Evolutionary conservation across 2,888 invertebrate species (phyloP), one percentile per base, ranked within the genome.

Genomic region (Mechanitis messenoides): DNA sequence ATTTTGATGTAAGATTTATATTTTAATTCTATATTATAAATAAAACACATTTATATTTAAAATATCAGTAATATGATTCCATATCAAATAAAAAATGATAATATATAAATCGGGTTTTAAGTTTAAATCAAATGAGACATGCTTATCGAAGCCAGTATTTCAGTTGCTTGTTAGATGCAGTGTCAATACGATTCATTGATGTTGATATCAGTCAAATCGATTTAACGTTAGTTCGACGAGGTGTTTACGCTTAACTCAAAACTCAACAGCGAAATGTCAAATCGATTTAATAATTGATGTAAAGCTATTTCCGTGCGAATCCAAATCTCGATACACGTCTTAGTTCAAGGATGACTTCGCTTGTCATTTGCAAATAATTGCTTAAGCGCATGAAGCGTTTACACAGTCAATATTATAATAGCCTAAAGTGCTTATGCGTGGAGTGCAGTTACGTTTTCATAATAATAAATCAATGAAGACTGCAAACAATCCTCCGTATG

Each of bases 401-500:
- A 77, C 75, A 74, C 72, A 58, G 80, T 76, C 83, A 83, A 84
- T 81, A 81, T 81, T 82, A 81, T 84, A 81, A 79, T 81, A 78
- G 79, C 69, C 74, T 78, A 80, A 76, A 74, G 76, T 79, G 76
- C 77, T 76, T 79, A 79, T 77, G 75, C 78, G 76, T 75, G 73
- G 80, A 83, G 82, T 84, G 81, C 82, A 84, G 81, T 85, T 85
- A 84, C 83, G 68, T 68, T 66, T 79, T 81, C 83, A 84, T 83
- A 82, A 82, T 82, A 80, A 81, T 78, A 76, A 50, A 74, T 74
- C 71, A 75, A 76, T 79, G 72, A 71, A 72, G 77, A 74, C 73
- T 74, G 74, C 74, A 70, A 69, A 71, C 68, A 71, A 71, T 72
- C 66, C 64, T 64, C 35, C 58, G 63, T 61, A 63, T 64, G 70